Percentiles rank a stretch among this genome's conserved stretches.
Evolutionary conservation across 2,888 invertebrate species (phyloP).

Genomic region (Microplitis deprimator): DNA sequence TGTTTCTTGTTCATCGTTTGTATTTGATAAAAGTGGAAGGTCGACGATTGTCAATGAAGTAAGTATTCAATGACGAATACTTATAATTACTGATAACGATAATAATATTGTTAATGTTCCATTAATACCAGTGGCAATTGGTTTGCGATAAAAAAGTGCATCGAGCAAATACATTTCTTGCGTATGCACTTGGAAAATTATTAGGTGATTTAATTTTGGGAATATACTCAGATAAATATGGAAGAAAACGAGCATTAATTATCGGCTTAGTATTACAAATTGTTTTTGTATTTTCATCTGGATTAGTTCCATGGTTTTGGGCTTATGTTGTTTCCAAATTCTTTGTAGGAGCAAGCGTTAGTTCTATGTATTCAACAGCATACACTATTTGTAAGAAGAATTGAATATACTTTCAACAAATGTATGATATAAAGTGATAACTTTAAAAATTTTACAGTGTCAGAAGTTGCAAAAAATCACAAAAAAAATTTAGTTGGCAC

Average conservation of each 20-base stretch:
- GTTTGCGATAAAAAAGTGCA: not conserved
- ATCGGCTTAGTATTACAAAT: constrained; percentile 70
- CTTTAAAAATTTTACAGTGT: constrained; percentile 59
- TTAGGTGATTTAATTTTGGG: constrained; percentile 69
- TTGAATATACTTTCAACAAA: constrained; percentile 27
- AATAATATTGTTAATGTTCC: not conserved
- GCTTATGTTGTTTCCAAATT: constrained; percentile 72
- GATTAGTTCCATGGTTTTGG: constrained; percentile 70
- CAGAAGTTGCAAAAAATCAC: constrained; percentile 64
- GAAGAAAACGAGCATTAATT: constrained; percentile 70
- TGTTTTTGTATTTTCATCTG: constrained; percentile 69
- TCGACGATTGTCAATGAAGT: not conserved
- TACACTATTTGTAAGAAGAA: constrained; percentile 71
- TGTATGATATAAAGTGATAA: not conserved
- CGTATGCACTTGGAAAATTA: constrained; percentile 69
- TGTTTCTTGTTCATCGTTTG: not conserved
- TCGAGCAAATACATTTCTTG: not conserved
- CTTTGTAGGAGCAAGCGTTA: constrained; percentile 71
- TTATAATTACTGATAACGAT: too few relatives aligned
- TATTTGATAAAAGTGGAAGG: not conserved
- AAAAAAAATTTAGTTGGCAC: constrained; percentile 70
- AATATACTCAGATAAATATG: constrained; percentile 52
- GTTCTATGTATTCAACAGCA: constrained; percentile 73
- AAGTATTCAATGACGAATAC: not conserved
- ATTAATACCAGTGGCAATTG: not conserved